phyloP scores from a whole-genome alignment of 2,888 invertebrate species.

The Anodontia alba region DNA sequence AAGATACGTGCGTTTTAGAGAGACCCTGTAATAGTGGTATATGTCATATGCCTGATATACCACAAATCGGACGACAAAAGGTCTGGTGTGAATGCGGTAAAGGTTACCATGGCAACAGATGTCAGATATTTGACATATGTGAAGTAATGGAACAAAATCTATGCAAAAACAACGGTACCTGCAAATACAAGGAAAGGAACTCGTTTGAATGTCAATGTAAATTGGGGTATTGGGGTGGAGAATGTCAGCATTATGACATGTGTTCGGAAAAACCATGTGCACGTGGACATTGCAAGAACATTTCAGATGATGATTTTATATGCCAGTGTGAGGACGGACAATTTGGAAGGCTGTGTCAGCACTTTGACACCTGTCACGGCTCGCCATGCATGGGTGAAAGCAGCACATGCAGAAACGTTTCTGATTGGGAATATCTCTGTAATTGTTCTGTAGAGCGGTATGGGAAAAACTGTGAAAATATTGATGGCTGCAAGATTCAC shows the following conservation, averaged over 20 bases:
- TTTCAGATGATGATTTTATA: conserved; percentile 59
- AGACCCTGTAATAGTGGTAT: conserved; percentile 56
- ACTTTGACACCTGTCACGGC: conserved; percentile 60
- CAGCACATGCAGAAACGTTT: conserved; percentile 56
- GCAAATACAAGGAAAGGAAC: conserved; percentile 59
- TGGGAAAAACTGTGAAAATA: conserved; percentile 73
- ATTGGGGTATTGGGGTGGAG: conserved; percentile 71
- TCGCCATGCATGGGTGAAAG: conserved; percentile 54
- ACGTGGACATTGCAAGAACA: conserved; percentile 77
- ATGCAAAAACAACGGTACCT: conserved; percentile 76
- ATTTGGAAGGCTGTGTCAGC: conserved; percentile 66
- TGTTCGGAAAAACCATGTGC: conserved; percentile 76
- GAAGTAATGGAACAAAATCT: conserved; percentile 17
- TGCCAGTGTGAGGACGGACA: conserved; percentile 66
- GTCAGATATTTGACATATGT: conserved; percentile 66
- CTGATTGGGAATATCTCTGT: conserved; percentile 68
- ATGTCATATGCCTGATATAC: conserved; percentile 32
- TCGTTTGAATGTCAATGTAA: conserved; percentile 76
- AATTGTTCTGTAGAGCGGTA: conserved; percentile 72
- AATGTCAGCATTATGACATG: conserved; percentile 71
- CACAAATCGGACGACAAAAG: conserved; percentile 6
- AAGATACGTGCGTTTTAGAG: conserved; percentile 52
- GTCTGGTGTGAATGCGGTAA: conserved; percentile 54
- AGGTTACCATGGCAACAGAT: conserved; percentile 62
- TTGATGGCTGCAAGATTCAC: conserved; percentile 72